Evolutionary conservation across 2,797 vertebrate genomes (phyloP), one percentile per base, ranked within the genome.

Genomic region (Eutrigla gurnardus): DNA sequence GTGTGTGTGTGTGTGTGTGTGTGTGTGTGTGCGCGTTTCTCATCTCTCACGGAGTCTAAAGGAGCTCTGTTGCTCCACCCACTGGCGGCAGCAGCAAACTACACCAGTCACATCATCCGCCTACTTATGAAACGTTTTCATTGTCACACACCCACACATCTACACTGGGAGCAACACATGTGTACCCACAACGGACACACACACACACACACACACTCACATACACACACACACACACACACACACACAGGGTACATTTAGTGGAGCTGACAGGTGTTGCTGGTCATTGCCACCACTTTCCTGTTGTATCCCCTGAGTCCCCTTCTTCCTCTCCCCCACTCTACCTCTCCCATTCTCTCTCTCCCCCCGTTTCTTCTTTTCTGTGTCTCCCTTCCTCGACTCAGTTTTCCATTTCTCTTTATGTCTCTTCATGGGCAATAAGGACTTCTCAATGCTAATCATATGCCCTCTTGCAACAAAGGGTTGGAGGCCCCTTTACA

Each of bases 391-490:
- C 47, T 69, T 77, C 64, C 36, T 70, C 39, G 72, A 82, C 68
- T 75, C 66, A 61, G 53, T 68, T 70, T 82, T 80, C 79, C 72
- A 77, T 78, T 71, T 82, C 42, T 77, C 65, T 60, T 40, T 65
- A 70, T 74, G 70, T 84, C 84, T 85, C 76, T 82, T 81, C 60
- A 64, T 82, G 80, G 86, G 73, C 91, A 91, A 84, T 88, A 83
- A 86, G 86, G 86, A 84, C 81, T 92, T 94, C 93, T 88, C 89
- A 65, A 95, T 93, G 92, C 93, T 93, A 95, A 93, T 94, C 91
- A 92, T 77, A 92, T 89, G 80, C 86, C 75, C 73, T 80, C 73
- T 53, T 80, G 64, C 78, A 89, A 93, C 92, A 94, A 94, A 93
- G 84, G 84, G 73, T 50, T 68, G 70, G 78, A 84, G 79, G 74